These are phyloP conservation scores for Peromyscus maniculatus DNA, from an alignment of 2,113 vertebrate genomes.

Conservation along the genomic window DNA sequence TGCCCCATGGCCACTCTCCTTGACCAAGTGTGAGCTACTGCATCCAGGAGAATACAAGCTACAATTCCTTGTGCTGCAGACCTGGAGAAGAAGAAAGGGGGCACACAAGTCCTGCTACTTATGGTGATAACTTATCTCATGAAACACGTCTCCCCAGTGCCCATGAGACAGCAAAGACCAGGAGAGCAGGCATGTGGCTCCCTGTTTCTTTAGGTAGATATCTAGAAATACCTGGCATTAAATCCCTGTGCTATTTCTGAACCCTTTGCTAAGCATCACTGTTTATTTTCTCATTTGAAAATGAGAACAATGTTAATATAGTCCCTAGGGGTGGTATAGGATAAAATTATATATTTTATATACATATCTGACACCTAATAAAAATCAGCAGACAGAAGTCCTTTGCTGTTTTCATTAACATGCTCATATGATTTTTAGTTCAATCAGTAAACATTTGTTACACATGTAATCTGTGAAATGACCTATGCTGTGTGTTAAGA, in stretches of 20 bases:
- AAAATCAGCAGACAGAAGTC: not conserved
- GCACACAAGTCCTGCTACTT: not conserved
- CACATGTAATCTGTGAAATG: not conserved
- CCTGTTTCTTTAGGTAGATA: not conserved
- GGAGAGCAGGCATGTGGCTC: not conserved
- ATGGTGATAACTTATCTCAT: not conserved
- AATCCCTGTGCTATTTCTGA: not conserved
- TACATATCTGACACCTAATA: not conserved
- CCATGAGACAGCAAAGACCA: not conserved
- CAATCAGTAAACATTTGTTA: not conserved
- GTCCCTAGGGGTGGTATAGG: not conserved
- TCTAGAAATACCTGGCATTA: not conserved
- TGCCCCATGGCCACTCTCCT: not conserved
- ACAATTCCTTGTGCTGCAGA: not conserved
- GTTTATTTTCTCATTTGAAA: slow-evolving; percentile 14
- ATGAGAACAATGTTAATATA: not conserved
- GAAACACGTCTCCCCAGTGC: not conserved
- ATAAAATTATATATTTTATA: not conserved
- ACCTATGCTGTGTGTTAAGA: not conserved
- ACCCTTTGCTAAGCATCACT: not conserved
- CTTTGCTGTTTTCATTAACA: slow-evolving; percentile 36
- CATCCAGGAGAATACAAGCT: not conserved
- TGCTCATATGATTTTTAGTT: not conserved
- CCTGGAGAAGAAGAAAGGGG: too few relatives aligned
- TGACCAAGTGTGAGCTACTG: not conserved